Evolutionary conservation across 2,797 vertebrate genomes (phyloP).

Genomic region (Periparus ater): DNA sequence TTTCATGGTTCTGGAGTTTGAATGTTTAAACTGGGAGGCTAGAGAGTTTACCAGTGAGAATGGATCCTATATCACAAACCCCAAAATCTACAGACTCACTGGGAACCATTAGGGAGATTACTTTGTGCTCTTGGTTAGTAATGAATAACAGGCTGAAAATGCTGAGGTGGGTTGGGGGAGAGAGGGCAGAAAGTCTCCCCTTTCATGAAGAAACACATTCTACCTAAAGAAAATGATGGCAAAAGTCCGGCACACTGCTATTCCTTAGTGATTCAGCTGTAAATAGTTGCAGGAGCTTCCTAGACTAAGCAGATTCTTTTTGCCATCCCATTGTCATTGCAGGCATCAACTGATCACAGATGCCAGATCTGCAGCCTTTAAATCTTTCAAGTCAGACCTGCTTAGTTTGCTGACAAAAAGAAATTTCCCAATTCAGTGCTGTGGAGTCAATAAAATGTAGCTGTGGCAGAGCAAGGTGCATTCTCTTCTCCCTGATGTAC

Average conservation of each 20-base stretch:
- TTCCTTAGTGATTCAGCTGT: neutral
- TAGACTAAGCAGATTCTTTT: neutral
- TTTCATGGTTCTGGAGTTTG: neutral
- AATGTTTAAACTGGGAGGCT: neutral
- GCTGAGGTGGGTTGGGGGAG: neutral
- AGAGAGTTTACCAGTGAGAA: neutral
- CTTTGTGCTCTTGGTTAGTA: neutral
- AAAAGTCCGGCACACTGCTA: neutral
- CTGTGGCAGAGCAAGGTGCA: constrained; percentile 18
- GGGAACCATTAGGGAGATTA: neutral
- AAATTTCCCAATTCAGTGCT: neutral
- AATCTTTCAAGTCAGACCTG: neutral
- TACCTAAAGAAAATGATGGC: neutral
- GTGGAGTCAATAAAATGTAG: constrained; percentile 40
- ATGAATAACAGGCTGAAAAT: neutral
- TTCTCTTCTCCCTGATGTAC: constrained; percentile 40
- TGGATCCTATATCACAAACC: neutral
- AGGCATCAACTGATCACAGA: neutral
- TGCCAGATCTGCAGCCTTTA: neutral
- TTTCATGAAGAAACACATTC: neutral
- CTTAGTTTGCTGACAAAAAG: constrained; percentile 33
- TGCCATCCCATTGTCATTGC: neutral
- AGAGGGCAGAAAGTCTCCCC: neutral
- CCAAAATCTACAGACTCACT: neutral
- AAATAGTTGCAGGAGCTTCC: neutral